These are phyloP conservation scores for Momotus momota DNA, from an alignment of 2,797 vertebrate species.

Conservation along the genomic window DNA sequence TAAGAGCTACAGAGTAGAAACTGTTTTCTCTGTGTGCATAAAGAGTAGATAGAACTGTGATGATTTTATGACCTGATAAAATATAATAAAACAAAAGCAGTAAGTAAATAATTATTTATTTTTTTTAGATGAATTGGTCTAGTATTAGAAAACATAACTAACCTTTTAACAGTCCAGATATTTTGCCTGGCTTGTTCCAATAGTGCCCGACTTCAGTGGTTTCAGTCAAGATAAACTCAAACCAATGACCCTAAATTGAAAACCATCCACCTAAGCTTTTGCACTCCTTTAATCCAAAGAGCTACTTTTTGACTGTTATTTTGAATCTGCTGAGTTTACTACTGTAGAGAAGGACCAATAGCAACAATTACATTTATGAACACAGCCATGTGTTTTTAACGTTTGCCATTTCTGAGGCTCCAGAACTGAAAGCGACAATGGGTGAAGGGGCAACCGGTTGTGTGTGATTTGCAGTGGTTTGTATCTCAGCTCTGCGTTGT, in stretches of 20 bases:
- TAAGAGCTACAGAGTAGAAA: not conserved
- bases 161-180: not conserved
- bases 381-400: not conserved
- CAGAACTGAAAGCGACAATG: not conserved
- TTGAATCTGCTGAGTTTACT: not conserved
- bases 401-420: not conserved
- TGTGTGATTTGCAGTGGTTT: not conserved
- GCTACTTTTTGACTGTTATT: not conserved
- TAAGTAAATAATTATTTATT: not conserved
- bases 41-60: not conserved
- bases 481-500: not conserved
- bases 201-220: not conserved
- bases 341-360: accelerated
- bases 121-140: not conserved
- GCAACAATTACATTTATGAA: not conserved
- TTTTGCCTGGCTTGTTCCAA: not conserved
- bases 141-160: not conserved
- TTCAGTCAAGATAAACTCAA: not conserved
- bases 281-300: not conserved
- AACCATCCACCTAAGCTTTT: not conserved
- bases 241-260: not conserved
- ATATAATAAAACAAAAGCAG: not conserved
- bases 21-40: not conserved
- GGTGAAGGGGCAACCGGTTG: not conserved
- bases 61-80: not conserved